These are phyloP conservation scores for Sporophila hypoxantha DNA, from an alignment of 2,113 vertebrate genomes.

Conservation along the genomic window DNA sequence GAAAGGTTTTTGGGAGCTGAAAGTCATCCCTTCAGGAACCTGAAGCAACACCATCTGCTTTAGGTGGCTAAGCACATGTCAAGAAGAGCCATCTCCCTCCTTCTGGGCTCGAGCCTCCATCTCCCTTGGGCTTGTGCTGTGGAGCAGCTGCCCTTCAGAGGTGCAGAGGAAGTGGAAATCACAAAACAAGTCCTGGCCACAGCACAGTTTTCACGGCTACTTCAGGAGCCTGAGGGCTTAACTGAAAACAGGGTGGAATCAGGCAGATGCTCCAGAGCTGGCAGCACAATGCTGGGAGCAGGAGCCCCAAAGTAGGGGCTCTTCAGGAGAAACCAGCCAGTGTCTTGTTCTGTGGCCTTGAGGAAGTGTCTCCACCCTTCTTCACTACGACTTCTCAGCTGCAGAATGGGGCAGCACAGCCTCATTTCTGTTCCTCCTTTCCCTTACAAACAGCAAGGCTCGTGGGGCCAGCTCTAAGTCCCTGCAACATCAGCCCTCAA, in stretches of 20 bases:
- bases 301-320: not conserved
- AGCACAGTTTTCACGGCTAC: not conserved
- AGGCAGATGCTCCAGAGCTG: not conserved
- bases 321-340: not conserved
- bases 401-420: not conserved
- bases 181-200: not conserved
- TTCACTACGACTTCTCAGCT: not conserved
- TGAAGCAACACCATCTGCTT: conserved; percentile 50
- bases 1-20: conserved; percentile 50
- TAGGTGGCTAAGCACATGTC: conserved; percentile 29
- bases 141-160: conserved; percentile 14
- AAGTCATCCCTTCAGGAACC: conserved; percentile 38
- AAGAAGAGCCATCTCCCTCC: conserved; percentile 5
- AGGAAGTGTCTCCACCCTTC: not conserved
- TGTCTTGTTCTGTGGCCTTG: not conserved
- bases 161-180: conserved; percentile 12
- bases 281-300: not conserved
- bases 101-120: not conserved
- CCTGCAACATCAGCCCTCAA: not conserved
- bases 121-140: not conserved
- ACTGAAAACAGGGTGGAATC: not conserved
- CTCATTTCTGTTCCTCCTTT: not conserved
- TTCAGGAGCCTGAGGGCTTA: not conserved
- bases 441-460: not conserved
- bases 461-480: rapidly evolving